Evolutionary conservation across 2,113 vertebrate species (phyloP).

Genomic region (Chaetodon trifascialis): DNA sequence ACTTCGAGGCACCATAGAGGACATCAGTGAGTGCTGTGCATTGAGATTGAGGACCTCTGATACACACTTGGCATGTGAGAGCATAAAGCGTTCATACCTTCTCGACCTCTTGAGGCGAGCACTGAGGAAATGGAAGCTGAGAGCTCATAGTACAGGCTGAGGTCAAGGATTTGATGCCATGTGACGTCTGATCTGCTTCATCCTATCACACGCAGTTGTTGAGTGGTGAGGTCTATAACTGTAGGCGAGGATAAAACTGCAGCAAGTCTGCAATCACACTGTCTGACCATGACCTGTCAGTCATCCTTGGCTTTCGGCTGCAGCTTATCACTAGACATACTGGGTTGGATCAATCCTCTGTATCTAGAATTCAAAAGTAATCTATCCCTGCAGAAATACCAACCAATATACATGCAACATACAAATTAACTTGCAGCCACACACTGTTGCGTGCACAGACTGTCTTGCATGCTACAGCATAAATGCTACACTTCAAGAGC

Average conservation of each 20-base stretch:
- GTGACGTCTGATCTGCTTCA: slow-evolving; percentile 61
- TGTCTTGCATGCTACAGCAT: neutral
- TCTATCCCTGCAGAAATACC: slow-evolving; percentile 53
- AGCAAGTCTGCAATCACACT: slow-evolving; percentile 48
- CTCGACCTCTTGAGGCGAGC: slow-evolving; percentile 48
- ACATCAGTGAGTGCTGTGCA: slow-evolving; percentile 36
- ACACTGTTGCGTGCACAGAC: slow-evolving; percentile 8
- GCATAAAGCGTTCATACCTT: slow-evolving; percentile 44
- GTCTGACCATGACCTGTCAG: slow-evolving; percentile 65
- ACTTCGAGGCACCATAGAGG: slow-evolving; percentile 4
- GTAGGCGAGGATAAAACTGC: slow-evolving; percentile 61
- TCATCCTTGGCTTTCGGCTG: slow-evolving; percentile 58
- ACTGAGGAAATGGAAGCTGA: slow-evolving; percentile 45
- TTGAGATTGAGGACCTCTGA: slow-evolving; percentile 37
- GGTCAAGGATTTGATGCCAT: slow-evolving; percentile 66
- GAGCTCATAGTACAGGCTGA: slow-evolving; percentile 39
- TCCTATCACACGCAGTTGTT: slow-evolving; percentile 37
- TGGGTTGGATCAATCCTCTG: slow-evolving; percentile 62
- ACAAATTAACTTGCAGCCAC: slow-evolving; percentile 29
- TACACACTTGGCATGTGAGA: slow-evolving; percentile 41
- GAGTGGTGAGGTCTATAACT: slow-evolving; percentile 57
- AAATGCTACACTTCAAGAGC: neutral
- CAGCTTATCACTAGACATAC: slow-evolving; percentile 62
- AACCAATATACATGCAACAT: slow-evolving; percentile 21
- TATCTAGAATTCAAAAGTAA: slow-evolving; percentile 54